Base-by-base conservation (phyloP, 2,797 vertebrate genomes). In the Australoheros facetus region DNA sequence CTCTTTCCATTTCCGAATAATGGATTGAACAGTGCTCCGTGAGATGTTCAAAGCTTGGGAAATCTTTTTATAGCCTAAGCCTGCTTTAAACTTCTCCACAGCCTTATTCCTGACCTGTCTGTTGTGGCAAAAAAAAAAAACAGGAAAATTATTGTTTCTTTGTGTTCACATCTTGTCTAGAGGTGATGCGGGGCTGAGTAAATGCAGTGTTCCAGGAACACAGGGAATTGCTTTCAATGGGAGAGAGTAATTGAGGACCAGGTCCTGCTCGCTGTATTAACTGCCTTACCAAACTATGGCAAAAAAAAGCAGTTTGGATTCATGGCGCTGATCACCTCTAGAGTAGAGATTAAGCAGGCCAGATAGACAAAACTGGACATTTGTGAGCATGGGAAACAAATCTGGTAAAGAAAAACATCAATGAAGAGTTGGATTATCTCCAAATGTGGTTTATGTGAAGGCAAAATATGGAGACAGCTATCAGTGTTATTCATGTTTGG, bases 281-380 rank as follows among this genome's bases (percentile, higher is more conserved):
- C 37, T 64, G 21, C 39, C 37, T 0, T 37, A 64, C 16, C 37
- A 64, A 64, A 64, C 16, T 64, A 64, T 42, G n/a, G 12, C 42
- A 37, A 64, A 64, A 26, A 42, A 42, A 26, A 26, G 26, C 7
- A 42, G 7, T 42, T 64, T 64, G 60, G 37, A 64, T 64, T 42
- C 23, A 21, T 45, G 21, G 21, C 17, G 21, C 1, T 14, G 21
- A 45, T 11, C 0, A 3, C 0, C 0, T 64, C 60, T 45, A 64
- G 37, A 64, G 14, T 11, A 45, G 14, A 64, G 60, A 64, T 64
- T 23, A 45, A 39, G 39, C 0, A 0, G 0, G 4, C 26, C 60
- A 64, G 1, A 64, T 26, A 45, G 60, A 64, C 37, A 64, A 45
- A 64, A 64, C 60, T 64, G 21, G 21, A 42, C 8, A 64, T 64